Evolutionary conservation across 2,888 invertebrate species (phyloP).

Genomic region (Standfussiana lucernea): DNA sequence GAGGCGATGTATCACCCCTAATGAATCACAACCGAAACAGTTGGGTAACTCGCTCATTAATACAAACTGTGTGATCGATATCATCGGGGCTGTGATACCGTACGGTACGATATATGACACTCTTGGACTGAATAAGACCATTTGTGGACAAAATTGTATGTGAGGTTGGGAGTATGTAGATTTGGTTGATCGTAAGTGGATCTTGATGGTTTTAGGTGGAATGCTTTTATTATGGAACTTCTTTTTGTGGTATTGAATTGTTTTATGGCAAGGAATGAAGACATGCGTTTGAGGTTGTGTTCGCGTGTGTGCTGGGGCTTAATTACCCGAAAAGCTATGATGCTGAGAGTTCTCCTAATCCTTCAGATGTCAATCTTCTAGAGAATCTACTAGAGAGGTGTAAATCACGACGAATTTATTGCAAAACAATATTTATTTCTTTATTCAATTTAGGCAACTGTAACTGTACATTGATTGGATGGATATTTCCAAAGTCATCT

Average conservation of each 20-base stretch:
- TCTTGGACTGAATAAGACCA: constrained; percentile 28
- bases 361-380: not conserved
- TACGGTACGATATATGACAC: constrained; percentile 47
- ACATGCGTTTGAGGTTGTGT: not conserved
- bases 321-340: not conserved
- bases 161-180: constrained; percentile 19
- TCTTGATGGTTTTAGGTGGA: not conserved
- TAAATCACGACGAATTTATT: too few species aligned
- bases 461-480: too few species aligned
- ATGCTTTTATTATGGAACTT: constrained; percentile 8
- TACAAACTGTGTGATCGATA: constrained; percentile 80
- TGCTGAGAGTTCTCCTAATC: not conserved
- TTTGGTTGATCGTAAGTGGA: constrained; percentile 18
- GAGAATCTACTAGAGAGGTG: too few species aligned
- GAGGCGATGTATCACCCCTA: constrained; percentile 82
- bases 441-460: too few species aligned
- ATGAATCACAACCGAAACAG: constrained; percentile 83
- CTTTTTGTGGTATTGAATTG: not conserved
- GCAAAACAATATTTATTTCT: too few species aligned
- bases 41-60: constrained; percentile 81
- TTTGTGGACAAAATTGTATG: constrained; percentile 28
- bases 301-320: not conserved
- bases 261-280: not conserved
- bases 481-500: too few species aligned
- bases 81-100: constrained; percentile 40